phyloP scores from a whole-genome alignment of 2,888 invertebrate species.

The Troilus luridus region DNA sequence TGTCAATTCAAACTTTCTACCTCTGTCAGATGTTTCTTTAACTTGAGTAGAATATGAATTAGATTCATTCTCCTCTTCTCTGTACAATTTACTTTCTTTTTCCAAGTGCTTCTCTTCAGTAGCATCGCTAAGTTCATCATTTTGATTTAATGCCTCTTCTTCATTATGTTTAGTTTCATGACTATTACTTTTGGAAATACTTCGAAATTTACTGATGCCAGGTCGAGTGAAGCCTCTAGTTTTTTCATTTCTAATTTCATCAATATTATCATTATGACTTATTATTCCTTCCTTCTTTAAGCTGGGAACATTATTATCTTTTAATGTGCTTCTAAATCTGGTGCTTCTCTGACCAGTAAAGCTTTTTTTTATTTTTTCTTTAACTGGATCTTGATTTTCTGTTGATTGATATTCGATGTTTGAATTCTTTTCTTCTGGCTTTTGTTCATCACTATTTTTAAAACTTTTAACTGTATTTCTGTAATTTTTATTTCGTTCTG shows the following conservation, averaged over 20 bases:
- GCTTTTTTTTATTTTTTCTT: neutral
- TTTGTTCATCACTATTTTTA: slow-evolving; percentile 28
- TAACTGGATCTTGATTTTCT: neutral
- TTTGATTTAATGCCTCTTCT: neutral
- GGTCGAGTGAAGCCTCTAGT: neutral
- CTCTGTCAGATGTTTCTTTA: slow-evolving; percentile 18
- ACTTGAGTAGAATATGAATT: neutral
- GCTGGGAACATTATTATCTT: neutral
- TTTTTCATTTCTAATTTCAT: slow-evolving; percentile 9
- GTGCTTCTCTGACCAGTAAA: neutral
- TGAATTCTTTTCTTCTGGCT: neutral
- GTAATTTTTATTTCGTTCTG: neutral
- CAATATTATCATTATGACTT: neutral
- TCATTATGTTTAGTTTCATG: neutral
- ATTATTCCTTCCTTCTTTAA: neutral
- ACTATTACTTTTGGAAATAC: neutral
- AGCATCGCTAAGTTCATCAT: neutral
- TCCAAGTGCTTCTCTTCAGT: neutral
- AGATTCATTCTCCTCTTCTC: neutral
- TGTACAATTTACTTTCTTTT: neutral
- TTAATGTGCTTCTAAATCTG: neutral
- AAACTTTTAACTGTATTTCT: slow-evolving; percentile 40
- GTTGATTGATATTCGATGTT: neutral
- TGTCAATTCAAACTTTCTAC: slow-evolving; percentile 23
- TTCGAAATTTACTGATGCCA: neutral